Evolutionary conservation across 2,113 vertebrate genomes (phyloP).

Genomic region (Dascyllus trimaculatus): DNA sequence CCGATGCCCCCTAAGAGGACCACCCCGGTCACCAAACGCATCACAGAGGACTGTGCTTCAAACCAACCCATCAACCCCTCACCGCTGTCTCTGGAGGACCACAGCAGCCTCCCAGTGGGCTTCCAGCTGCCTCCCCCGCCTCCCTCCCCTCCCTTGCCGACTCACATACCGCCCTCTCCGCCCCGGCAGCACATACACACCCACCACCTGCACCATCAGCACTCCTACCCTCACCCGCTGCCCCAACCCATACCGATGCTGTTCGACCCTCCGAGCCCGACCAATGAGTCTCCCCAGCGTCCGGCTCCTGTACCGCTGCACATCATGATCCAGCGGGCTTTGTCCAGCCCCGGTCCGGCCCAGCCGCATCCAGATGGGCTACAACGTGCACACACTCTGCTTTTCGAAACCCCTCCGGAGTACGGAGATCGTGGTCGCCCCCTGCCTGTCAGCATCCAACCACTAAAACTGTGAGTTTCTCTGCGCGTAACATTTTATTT

Average conservation of each 20-base stretch:
- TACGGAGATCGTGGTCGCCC: conserved; percentile 88
- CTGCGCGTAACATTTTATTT: background rate
- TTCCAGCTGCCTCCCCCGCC: conserved; percentile 86
- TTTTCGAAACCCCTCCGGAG: conserved; percentile 89
- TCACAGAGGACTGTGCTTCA: conserved; percentile 70
- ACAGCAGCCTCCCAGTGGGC: conserved; percentile 72
- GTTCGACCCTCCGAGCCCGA: conserved; percentile 79
- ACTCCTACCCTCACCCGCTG: conserved; percentile 71
- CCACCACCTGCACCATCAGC: conserved; percentile 82
- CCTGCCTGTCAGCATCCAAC: conserved; percentile 95
- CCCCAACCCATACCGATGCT: conserved; percentile 84
- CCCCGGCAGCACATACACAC: conserved; percentile 83
- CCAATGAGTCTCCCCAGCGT: conserved; percentile 78
- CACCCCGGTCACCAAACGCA: conserved; percentile 86
- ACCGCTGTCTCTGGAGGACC: conserved; percentile 80
- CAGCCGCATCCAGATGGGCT: conserved; percentile 89
- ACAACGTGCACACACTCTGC: conserved; percentile 92
- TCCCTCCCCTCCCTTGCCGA: conserved; percentile 80
- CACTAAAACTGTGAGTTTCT: conserved; percentile 95
- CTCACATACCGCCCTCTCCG: conserved; percentile 87
- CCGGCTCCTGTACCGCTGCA: conserved; percentile 91
- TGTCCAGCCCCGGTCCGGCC: conserved; percentile 90
- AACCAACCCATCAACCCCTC: conserved; percentile 71
- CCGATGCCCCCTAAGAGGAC: conserved; percentile 95
- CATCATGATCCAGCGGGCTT: conserved; percentile 96